Conservation (phyloP, 2,797 vertebrate genomes). For the Neosalanx taihuensis region DNA sequence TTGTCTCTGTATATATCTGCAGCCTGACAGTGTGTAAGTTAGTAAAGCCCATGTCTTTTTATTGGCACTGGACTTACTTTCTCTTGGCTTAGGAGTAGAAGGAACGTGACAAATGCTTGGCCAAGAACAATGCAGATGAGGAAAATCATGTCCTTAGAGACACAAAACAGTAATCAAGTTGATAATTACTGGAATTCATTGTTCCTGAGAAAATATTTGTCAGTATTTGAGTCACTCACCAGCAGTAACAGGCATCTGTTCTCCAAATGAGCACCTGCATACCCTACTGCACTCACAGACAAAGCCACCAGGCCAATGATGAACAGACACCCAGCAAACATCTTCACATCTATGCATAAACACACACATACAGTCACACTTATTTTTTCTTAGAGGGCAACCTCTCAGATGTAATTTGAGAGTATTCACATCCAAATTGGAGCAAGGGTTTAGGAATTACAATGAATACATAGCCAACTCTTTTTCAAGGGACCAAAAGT, state of each 20-base stretch:
- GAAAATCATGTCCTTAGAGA: not conserved
- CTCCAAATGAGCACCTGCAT: conserved; percentile 32
- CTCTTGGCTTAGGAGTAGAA: not conserved
- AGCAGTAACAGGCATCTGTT: conserved; percentile 47
- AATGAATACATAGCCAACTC: no score
- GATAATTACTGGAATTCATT: not conserved
- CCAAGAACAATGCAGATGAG: not conserved
- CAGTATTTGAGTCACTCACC: conserved; percentile 46
- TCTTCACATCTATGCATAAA: conserved; percentile 36
- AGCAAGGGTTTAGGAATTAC: no score
- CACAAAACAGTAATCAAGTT: not conserved
- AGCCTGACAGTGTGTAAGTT: no score
- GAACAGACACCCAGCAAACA: conserved; percentile 56
- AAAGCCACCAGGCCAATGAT: conserved; percentile 58
- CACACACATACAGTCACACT: conserved; percentile 1
- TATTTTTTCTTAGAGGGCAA: no score
- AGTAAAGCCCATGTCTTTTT: not conserved
- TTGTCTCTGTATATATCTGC: not conserved
- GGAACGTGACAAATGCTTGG: not conserved
- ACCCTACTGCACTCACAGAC: conserved; percentile 48
- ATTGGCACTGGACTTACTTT: not conserved
- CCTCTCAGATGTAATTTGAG: no score
- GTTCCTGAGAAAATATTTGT: not conserved
- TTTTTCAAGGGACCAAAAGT: no score
- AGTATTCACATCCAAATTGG: no score